These are phyloP conservation scores for Copidosoma aretas DNA, from an alignment of 2,888 invertebrate species.

Conservation along the genomic window DNA sequence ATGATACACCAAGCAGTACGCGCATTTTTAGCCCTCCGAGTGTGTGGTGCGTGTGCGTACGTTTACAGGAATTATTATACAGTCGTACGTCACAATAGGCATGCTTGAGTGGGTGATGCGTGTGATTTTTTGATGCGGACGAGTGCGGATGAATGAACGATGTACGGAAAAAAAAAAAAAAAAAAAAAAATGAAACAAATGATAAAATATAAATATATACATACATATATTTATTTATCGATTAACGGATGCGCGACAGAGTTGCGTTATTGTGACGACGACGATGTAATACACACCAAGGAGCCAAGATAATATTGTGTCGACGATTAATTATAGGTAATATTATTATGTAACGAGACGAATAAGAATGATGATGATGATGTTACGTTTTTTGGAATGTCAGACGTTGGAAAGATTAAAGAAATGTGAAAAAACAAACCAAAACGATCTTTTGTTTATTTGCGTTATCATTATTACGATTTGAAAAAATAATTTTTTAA, in stretches of 20 bases:
- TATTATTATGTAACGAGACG: not conserved
- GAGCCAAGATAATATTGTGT: too few species aligned
- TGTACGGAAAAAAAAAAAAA: too few species aligned
- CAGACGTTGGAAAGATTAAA: conserved; percentile 12
- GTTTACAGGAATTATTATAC: too few species aligned
- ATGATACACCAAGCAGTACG: too few species aligned
- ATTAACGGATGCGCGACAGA: not conserved
- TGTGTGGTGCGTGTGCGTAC: too few species aligned
- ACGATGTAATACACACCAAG: not conserved
- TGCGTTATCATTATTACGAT: too few species aligned
- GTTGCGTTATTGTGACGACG: not conserved
- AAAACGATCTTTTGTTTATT: not conserved
- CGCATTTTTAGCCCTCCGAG: too few species aligned
- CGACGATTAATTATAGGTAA: too few species aligned
- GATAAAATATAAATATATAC: conserved; percentile 8
- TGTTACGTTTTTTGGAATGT: conserved; percentile 18
- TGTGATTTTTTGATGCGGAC: too few species aligned
- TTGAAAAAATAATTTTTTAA: too few species aligned
- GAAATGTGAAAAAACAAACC: not conserved
- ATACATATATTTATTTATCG: conserved; percentile 22
- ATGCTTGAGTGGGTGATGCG: too few species aligned
- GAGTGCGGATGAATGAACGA: too few species aligned
- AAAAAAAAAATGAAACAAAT: not conserved
- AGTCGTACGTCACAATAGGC: not conserved
- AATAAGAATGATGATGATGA: not conserved